Percentiles rank a stretch among this genome's conserved stretches.
Evolutionary conservation across 1,140 invertebrate genomes (phyloP).

Genomic region (Cydia amplana): DNA sequence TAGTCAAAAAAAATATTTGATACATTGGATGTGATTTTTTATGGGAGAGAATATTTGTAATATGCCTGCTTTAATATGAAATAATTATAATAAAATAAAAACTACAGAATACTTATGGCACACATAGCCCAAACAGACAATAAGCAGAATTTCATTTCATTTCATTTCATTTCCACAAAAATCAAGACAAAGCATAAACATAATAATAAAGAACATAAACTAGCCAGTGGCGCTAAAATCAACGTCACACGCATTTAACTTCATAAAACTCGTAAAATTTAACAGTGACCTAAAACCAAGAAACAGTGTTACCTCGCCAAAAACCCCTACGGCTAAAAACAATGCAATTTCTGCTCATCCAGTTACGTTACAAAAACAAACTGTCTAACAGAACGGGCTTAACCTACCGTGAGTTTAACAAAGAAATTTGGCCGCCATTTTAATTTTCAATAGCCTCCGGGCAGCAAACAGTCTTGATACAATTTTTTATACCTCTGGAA

Average conservation of each 20-base stretch:
- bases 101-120: too few relatives aligned
- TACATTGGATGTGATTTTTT: too few relatives aligned
- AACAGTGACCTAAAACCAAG: background rate
- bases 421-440: constrained; percentile 66
- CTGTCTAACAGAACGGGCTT: constrained; percentile 48
- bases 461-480: constrained; percentile 63
- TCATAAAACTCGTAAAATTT: background rate
- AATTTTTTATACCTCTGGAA: constrained; percentile 62
- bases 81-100: too few relatives aligned
- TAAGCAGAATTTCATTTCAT: too few relatives aligned
- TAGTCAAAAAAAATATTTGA: too few relatives aligned
- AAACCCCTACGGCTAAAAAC: constrained; percentile 34
- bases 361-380: constrained; percentile 35
- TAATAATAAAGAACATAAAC: background rate
- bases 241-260: too few relatives aligned
- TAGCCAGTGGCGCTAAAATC: background rate
- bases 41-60: too few relatives aligned
- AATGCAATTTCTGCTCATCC: constrained; percentile 23
- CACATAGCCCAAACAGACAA: too few relatives aligned
- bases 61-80: too few relatives aligned
- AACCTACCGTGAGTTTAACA: constrained; percentile 51
- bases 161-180: too few relatives aligned
- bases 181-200: too few relatives aligned
- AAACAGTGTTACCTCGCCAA: constrained; percentile 38
- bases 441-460: constrained; percentile 75